Evolutionary conservation across 2,797 vertebrate species (phyloP).

Genomic region (Pitangus sulphuratus): DNA sequence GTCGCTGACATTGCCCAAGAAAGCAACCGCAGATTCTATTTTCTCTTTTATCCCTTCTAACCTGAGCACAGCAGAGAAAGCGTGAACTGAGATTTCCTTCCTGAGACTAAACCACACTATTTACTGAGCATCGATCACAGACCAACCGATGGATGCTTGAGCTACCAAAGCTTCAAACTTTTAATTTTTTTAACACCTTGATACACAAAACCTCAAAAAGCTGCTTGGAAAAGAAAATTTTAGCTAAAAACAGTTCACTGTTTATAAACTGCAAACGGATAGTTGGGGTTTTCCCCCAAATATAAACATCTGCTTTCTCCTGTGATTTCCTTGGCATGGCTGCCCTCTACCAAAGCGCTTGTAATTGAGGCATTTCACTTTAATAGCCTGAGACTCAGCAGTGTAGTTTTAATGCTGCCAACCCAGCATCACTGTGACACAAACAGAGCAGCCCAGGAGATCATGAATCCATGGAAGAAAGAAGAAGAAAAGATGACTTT

Average conservation of each 20-base stretch:
- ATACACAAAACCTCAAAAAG: not conserved
- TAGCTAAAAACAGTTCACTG: not conserved
- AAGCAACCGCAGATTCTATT: not conserved
- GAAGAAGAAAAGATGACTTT: not conserved
- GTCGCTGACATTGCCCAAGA: not conserved
- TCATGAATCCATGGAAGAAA: not conserved
- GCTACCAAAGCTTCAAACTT: not conserved
- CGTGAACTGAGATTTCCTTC: not conserved
- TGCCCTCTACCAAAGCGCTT: not conserved
- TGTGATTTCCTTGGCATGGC: not conserved
- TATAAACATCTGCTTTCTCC: not conserved
- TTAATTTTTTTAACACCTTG: not conserved
- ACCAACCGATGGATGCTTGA: not conserved
- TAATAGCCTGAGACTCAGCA: not conserved
- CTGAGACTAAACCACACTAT: not conserved
- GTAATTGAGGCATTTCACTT: not conserved
- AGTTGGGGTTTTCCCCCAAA: fast-evolving
- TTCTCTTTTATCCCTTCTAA: not conserved
- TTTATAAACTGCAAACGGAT: not conserved
- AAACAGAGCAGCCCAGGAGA: not conserved
- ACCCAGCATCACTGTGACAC: not conserved
- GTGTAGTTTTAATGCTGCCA: not conserved
- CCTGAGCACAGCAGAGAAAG: not conserved
- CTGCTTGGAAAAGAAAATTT: not conserved
- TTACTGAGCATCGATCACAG: not conserved